Base-by-base conservation (phyloP, 1,140 invertebrate genomes). In the Nixonia krombeini region DNA sequence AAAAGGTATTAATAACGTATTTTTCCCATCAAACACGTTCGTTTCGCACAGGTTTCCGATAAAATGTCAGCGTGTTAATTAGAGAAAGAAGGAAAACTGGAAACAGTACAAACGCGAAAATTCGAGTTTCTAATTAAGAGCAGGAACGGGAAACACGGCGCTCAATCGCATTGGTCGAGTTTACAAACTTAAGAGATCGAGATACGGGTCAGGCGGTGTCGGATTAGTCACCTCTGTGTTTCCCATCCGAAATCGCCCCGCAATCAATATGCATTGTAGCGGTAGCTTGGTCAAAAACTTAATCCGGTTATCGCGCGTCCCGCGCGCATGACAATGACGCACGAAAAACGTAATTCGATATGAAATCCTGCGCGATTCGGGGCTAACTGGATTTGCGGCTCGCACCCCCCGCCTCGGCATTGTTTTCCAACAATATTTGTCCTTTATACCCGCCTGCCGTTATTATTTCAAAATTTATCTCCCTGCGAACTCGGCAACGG, bases 201-300 rank as follows among this genome's bases (percentile, higher is more conserved):
- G 66, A 72, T 65, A 69, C 45, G 47, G 38, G 47, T n/a, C n/a
- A n/a, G n/a, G n/a, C n/a, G n/a, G 44, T 66, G 63, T 51, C 45
- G 51, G 70, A 75, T 73, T 75, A 75, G 70, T 62, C 64, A 69
- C 64, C 66, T 57, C 62, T 62, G 31, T 45, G 61, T 35, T 61
- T 56, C 46, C 42, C 55, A 61, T 57, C 56, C 56, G 35, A 13
- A 57, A 70, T 64, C 67, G 52, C 15, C 61, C n/a, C 46, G 61
- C 67, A 70, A 70, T 70, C 67, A 70, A 70, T 70, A 70, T 62
- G 51, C 45, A 70, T 70, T 70, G 67, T 65, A 21, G 17, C 33
- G 44, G 33, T 46, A 56, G 46, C 52, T 46, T 49, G 56, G 56
- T 65, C 56, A 62, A 70, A 70, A 70, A 61, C 67, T 65, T 70